Evolutionary conservation across 2,888 invertebrate species (phyloP).

Genomic region (Creontiades dilutus): DNA sequence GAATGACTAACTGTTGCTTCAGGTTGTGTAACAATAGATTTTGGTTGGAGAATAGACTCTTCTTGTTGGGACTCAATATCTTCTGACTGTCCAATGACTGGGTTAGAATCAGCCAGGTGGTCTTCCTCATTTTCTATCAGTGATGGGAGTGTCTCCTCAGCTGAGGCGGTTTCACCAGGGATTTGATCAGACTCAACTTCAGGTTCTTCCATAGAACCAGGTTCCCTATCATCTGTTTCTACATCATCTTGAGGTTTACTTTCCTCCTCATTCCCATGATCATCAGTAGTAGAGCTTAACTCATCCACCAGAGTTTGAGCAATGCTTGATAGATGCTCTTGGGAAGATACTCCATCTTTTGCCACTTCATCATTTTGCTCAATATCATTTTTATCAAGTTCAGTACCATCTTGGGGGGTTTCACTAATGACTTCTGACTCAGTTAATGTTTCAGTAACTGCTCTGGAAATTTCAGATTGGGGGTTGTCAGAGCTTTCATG

Average conservation of each 20-base stretch:
- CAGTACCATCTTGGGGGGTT: neutral
- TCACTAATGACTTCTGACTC: neutral
- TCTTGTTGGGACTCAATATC: neutral
- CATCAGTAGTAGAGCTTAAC: constrained; percentile 26
- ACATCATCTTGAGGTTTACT: neutral
- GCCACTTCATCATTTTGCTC: neutral
- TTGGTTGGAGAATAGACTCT: neutral
- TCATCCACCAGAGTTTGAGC: constrained; percentile 54
- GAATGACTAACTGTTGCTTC: too few species aligned
- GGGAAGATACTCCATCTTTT: neutral
- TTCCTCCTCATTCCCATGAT: neutral
- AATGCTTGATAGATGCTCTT: constrained; percentile 47
- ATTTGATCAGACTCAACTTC: neutral
- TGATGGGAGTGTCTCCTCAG: neutral
- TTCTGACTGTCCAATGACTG: neutral
- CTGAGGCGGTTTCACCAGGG: neutral
- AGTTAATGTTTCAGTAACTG: neutral
- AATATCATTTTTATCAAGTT: neutral
- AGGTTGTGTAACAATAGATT: too few species aligned
- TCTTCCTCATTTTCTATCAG: neutral
- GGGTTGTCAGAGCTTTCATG: neutral
- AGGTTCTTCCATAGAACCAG: neutral
- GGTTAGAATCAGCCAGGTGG: neutral
- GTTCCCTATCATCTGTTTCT: constrained; percentile 2
- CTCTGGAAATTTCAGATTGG: neutral